Conservation (phyloP, 1,140 invertebrate genomes). For the Halictus rubicundus region DNA sequence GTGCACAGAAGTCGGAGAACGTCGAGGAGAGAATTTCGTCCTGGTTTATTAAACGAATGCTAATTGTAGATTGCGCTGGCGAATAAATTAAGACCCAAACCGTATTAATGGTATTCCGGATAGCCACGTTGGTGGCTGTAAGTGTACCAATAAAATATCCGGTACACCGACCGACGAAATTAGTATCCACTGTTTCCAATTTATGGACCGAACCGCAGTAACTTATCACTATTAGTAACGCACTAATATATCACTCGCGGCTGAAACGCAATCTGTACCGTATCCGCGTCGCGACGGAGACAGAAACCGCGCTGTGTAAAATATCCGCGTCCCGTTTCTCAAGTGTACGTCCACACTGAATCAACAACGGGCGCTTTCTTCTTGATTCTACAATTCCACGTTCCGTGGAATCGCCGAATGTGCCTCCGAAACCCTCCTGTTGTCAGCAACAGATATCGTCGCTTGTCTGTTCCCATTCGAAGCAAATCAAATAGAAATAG, state of each 20-base stretch:
- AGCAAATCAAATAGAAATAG: no score
- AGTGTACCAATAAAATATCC: constrained; percentile 20
- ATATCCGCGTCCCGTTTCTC: constrained; percentile 27
- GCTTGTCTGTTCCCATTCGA: no score
- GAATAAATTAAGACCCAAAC: constrained; percentile 1
- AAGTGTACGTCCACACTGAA: no score
- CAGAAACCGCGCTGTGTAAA: constrained; percentile 35
- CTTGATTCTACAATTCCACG: background rate
- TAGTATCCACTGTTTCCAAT: constrained; percentile 41
- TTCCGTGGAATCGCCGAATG: background rate
- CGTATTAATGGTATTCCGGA: constrained; percentile 33
- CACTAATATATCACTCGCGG: constrained; percentile 21
- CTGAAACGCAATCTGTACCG: constrained; percentile 14
- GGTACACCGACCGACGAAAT: constrained; percentile 32
- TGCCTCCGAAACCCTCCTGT: no score
- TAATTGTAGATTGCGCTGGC: background rate
- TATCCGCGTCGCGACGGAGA: constrained; percentile 36
- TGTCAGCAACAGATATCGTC: no score
- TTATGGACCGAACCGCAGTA: constrained; percentile 37
- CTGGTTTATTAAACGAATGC: background rate
- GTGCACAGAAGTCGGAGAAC: no score
- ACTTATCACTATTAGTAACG: constrained; percentile 43
- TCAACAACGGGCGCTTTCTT: background rate
- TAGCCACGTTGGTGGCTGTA: constrained; percentile 13
- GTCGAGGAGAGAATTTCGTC: no score